A percentile compares a stretch with the other conserved stretches of the same genome.
Conservation (phyloP, 2,113 vertebrate genomes). For the Mungos mungo region DNA sequence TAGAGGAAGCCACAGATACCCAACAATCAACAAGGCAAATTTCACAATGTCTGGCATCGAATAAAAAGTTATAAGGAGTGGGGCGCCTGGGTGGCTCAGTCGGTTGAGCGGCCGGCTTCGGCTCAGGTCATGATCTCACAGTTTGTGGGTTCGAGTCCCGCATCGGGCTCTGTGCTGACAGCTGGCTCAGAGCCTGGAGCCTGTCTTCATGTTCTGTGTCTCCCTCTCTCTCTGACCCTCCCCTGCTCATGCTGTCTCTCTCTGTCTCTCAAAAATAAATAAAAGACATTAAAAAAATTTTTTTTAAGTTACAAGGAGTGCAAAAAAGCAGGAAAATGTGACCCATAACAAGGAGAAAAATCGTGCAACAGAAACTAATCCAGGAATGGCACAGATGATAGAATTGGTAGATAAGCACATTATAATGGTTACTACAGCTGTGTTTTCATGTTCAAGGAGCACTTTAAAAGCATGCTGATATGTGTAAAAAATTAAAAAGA, state of each 20-base stretch:
- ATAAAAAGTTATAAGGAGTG: neutral
- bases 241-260: too few species aligned
- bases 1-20: constrained; percentile 48
- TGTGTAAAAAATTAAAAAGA: neutral
- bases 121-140: too few species aligned
- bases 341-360: neutral
- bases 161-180: too few species aligned
- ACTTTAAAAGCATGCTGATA: neutral
- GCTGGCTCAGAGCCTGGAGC: too few species aligned
- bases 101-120: too few species aligned
- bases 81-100: too few species aligned
- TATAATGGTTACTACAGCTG: neutral
- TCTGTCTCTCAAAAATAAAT: too few species aligned
- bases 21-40: constrained; percentile 39
- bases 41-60: neutral
- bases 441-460: neutral
- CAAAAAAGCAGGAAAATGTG: neutral
- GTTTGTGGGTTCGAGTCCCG: too few species aligned
- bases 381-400: neutral
- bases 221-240: too few species aligned
- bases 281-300: too few species aligned
- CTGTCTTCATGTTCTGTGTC: too few species aligned
- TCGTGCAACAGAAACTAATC: neutral
- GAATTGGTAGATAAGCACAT: constrained; percentile 1
- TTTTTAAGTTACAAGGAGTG: neutral